Evolutionary conservation across 1,140 invertebrate genomes (phyloP).

Genomic region (Scaptomyza hsui): DNA sequence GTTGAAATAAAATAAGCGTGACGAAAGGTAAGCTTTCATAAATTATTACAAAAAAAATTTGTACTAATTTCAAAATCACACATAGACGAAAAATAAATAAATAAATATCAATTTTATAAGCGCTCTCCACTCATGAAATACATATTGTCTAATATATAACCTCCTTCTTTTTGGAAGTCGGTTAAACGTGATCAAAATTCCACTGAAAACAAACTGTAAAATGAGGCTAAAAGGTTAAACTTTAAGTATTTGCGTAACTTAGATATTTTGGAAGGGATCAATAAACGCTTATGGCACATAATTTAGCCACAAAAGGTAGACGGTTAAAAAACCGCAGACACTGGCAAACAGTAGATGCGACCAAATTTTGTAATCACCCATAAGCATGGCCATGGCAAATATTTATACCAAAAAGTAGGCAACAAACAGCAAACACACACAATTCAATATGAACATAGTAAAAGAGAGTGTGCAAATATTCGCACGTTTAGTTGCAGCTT

Average conservation of each 20-base stretch:
- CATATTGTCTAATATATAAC: too few relatives aligned
- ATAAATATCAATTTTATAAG: too few relatives aligned
- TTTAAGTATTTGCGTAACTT: too few relatives aligned
- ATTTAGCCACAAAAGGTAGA: not conserved
- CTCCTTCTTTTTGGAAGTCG: too few relatives aligned
- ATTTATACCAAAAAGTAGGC: conserved; percentile 52
- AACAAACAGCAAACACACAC: conserved; percentile 1
- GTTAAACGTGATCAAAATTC: not conserved
- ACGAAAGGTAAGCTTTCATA: too few relatives aligned
- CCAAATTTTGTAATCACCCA: not conserved
- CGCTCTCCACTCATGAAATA: too few relatives aligned
- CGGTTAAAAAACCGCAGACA: not conserved
- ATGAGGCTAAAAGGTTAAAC: too few relatives aligned
- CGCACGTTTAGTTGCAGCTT: conserved; percentile 38
- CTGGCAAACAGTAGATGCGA: not conserved
- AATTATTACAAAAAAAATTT: too few relatives aligned
- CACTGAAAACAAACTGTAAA: not conserved
- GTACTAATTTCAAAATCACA: too few relatives aligned
- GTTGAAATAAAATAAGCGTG: too few relatives aligned
- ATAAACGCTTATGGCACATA: not conserved
- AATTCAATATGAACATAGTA: not conserved
- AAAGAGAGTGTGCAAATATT: conserved; percentile 21
- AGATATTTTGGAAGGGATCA: not conserved
- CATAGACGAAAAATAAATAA: too few relatives aligned
- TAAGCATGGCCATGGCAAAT: conserved; percentile 44